Conservation (phyloP, 2,113 vertebrate species). For the Azemiops feae region DNA sequence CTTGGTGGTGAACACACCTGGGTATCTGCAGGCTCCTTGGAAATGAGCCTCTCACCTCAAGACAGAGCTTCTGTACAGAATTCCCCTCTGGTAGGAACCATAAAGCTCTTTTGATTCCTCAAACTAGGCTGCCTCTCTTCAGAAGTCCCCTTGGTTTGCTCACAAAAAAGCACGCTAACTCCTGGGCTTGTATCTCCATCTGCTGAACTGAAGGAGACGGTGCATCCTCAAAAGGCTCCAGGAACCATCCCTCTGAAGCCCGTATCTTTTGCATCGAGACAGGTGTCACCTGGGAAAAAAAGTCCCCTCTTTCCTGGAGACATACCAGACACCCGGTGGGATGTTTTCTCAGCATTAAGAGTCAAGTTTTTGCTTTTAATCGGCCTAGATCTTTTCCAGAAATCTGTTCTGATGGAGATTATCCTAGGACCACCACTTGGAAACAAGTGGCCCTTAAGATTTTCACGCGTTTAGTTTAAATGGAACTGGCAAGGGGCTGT, state of each 20-base stretch:
- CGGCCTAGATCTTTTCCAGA: background rate
- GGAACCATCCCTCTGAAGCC: background rate
- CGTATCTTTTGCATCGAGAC: background rate
- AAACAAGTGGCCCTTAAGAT: background rate
- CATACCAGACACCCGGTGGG: background rate
- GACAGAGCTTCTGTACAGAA: background rate
- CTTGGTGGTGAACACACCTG: background rate
- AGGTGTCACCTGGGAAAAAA: background rate
- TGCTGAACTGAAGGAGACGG: background rate
- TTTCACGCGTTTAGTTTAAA: background rate
- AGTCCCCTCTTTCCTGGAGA: background rate
- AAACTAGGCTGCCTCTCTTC: background rate
- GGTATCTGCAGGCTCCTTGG: background rate
- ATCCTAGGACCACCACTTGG: too few species aligned
- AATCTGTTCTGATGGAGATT: background rate
- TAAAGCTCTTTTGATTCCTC: background rate
- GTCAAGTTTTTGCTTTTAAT: background rate
- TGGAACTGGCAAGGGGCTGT: background rate
- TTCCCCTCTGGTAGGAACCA: background rate
- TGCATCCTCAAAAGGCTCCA: background rate
- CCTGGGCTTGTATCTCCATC: background rate
- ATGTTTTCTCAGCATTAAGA: background rate
- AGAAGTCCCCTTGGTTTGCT: background rate
- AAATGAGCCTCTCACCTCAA: background rate
- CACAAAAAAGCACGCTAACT: background rate